Base-by-base conservation (phyloP, 2,797 vertebrate genomes). In the Aulostomus chinensis region DNA sequence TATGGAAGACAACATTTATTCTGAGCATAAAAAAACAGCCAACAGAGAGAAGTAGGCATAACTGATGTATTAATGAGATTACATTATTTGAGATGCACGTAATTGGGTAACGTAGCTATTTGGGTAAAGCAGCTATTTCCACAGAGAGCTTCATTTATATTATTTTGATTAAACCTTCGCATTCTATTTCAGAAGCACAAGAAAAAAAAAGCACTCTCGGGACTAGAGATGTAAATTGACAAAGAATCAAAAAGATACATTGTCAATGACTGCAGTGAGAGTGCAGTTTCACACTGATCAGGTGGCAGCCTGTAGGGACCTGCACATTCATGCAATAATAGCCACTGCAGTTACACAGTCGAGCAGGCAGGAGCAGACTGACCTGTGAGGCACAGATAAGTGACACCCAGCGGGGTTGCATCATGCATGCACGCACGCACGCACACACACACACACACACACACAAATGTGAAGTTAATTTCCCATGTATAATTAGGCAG, bases 1-100 rank as follows among this genome's bases (percentile, higher is more conserved):
- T 47, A 73, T 60, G 52, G 69, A 79, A 76, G 57, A 54, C 54
- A 71, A 74, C 73, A 78, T 76, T 79, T 67, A 76, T 59, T 75
- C 68, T 66, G 58, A 29, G 28, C 47, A 37, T 40, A 26, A 15
- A 55, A 57, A 76, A 73, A 52, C 3, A 51, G 20, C 12, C 45
- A 3, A 4, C 7, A n/a, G 47, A 68, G 50, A 51, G 39, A 66
- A 33, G 38, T 2, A 51, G 51, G 45, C 58, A 50, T 45, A 37
- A 49, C 54, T 52, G 58, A 64, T 54, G 61, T 24, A 25, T 21
- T 73, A n/a, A 7, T 61, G 17, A 28, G 43, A 79, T 58, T 50
- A 62, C 33, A 48, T 24, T 22, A 66, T 67, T 51, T 56, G 13
- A 77, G 39, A 65, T 41, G 35, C 29, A 12, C 35, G 60, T 74